A percentile compares a stretch with the other conserved stretches of the same genome.
These are phyloP conservation scores for Scalopus aquaticus DNA, from an alignment of 2,113 vertebrate genomes.

Conservation along the genomic window DNA sequence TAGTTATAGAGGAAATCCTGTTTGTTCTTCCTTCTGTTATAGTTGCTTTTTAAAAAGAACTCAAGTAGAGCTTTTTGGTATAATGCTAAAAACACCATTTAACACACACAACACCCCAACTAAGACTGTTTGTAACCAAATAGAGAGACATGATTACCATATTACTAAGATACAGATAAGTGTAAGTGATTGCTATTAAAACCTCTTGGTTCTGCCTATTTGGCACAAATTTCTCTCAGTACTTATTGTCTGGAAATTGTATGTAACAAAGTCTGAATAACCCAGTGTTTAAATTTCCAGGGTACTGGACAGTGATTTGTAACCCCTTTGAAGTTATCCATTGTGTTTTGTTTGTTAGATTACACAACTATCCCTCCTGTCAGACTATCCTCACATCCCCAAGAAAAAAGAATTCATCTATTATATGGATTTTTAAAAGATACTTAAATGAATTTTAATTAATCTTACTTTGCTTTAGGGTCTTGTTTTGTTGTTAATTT, in stretches of 20 bases:
- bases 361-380: conserved; percentile 17
- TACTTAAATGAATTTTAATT: conserved; percentile 35
- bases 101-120: neutral
- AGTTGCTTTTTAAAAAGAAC: conserved; percentile 57
- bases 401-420: conserved; percentile 30
- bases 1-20: conserved; percentile 72
- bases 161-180: conserved; percentile 42
- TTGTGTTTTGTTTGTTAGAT: conserved; percentile 45
- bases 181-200: neutral
- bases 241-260: conserved; percentile 35
- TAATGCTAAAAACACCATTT: conserved; percentile 39
- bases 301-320: conserved; percentile 20
- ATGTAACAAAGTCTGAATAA: conserved; percentile 1
- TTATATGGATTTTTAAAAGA: neutral
- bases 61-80: conserved; percentile 30
- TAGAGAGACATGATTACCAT: conserved; percentile 24
- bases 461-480: conserved; percentile 24
- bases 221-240: conserved; percentile 18
- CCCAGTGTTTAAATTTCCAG: conserved; percentile 26
- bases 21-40: conserved; percentile 70
- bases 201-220: conserved; percentile 24
- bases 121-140: conserved; percentile 37
- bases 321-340: conserved; percentile 51
- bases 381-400: neutral
- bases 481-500: neutral